Percentiles rank a stretch among this genome's conserved stretches.
Conservation (phyloP, 2,888 invertebrate species). For the Nipponacmea schrenckii region DNA sequence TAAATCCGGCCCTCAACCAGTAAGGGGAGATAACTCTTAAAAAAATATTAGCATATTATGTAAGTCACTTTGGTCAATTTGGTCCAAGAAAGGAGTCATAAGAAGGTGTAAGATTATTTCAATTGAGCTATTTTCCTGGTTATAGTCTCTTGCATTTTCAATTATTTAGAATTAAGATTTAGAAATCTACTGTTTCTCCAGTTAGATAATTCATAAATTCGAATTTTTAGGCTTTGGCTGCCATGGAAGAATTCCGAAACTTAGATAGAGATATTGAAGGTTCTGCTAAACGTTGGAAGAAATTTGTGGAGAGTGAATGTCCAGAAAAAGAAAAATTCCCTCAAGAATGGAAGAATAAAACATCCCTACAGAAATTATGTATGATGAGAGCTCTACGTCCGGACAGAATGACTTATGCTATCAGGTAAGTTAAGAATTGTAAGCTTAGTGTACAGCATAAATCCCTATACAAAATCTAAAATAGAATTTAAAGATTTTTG, state of each 20-base stretch:
- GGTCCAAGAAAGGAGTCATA: no score
- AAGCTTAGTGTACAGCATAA: constrained; percentile 36
- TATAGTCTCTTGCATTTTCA: no score
- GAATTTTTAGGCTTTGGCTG: constrained; percentile 76
- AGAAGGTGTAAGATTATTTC: no score
- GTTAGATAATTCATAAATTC: no score
- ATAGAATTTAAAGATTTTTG: neutral
- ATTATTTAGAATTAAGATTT: no score
- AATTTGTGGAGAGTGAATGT: constrained; percentile 92
- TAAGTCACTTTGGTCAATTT: no score
- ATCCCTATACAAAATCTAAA: neutral
- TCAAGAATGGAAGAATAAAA: constrained; percentile 97
- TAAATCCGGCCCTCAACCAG: no score
- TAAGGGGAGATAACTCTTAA: no score
- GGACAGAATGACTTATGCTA: constrained; percentile 96
- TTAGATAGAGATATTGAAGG: constrained; percentile 95
- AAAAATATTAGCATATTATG: no score
- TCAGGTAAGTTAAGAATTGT: constrained; percentile 73
- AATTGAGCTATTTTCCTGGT: no score
- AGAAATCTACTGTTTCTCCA: no score
- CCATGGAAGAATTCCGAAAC: constrained; percentile 89
- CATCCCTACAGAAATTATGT: constrained; percentile 90
- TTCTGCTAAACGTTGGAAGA: constrained; percentile 97
- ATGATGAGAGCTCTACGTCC: constrained; percentile 94
- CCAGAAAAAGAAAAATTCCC: constrained; percentile 97